Evolutionary conservation across 1,140 invertebrate species (phyloP).

Genomic region (Laodelphax striatellus): DNA sequence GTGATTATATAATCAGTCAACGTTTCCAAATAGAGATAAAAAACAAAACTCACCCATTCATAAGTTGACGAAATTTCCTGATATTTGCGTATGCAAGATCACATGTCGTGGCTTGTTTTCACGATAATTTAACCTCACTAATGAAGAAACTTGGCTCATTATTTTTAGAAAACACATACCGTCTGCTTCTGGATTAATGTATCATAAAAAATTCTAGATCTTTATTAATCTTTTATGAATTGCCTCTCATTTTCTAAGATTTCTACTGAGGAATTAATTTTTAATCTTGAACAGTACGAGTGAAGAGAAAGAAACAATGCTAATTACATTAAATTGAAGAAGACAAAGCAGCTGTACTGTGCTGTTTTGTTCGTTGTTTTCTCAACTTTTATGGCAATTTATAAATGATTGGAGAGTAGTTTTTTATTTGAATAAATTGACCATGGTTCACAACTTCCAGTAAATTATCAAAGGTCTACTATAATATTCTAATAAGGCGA

Average conservation of each 20-base stretch:
- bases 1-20: conserved; percentile 9
- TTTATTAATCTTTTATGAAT: no score
- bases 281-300: background rate
- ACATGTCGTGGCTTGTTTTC: background rate
- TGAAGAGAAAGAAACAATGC: background rate
- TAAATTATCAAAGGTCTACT: no score
- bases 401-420: no score
- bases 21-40: conserved; percentile 7
- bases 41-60: background rate
- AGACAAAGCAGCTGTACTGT: background rate
- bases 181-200: background rate
- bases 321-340: background rate
- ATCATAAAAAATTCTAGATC: no score
- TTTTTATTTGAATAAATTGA: no score
- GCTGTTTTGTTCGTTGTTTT: no score
- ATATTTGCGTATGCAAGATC: conserved; percentile 15
- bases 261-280: background rate
- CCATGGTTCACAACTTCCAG: no score
- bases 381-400: no score
- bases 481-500: no score
- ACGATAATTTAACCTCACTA: background rate
- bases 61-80: conserved; percentile 26
- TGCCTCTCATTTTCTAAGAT: no score
- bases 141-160: background rate
- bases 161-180: background rate